Evolutionary conservation across 1,140 invertebrate species (phyloP), one percentile per base, ranked within the genome.

Genomic region (Akabosia matsudoensis): DNA sequence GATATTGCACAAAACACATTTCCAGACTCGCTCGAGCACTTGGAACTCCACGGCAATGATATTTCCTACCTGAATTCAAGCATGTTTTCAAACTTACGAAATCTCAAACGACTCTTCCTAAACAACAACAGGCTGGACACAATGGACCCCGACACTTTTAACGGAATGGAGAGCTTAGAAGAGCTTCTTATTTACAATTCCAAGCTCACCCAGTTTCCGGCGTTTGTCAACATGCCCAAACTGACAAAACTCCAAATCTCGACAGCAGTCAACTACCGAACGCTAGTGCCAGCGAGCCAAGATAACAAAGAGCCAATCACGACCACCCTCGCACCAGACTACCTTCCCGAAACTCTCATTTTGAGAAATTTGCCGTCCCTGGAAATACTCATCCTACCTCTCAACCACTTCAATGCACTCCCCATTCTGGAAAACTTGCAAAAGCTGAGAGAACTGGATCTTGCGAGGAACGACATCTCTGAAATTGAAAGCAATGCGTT

Each of bases 401-500:
- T 67, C 10, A 67, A 67, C 22, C 61, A 67, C n/a, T 67, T 67
- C n/a, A 31, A 28, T 2, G 3, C 24, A 10, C 61, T 67, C 2
- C 61, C 61, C 1, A 30, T 67, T 67, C 31, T 67, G 7, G 22
- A 28, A 56, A 75, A 79, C 61, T 70, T 77, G 3, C 33, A 28
- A 1, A 33, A 26, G 13, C 64, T 75, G 1, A 7, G 3, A 2
- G 33, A 7, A 18, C 24, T 75, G 24, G 34, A 75, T 28, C 24
- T 75, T 3, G 2, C 10, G 34, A 64, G 74, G 22, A 75, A 75
- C 31, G 33, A 54, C 2, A 72, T 75, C 18, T 83, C 79, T 30
- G 77, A 83, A 30, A 82, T 91, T 76, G 85, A 87, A n/a, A 84
- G 87, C 74, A 83, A 83, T 74, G 78, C 90, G 37, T 90, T 91